Percentiles rank a stretch among this genome's conserved stretches.
These are phyloP conservation scores for Falcunculus frontatus DNA, from an alignment of 2,113 vertebrate species.

Conservation along the genomic window DNA sequence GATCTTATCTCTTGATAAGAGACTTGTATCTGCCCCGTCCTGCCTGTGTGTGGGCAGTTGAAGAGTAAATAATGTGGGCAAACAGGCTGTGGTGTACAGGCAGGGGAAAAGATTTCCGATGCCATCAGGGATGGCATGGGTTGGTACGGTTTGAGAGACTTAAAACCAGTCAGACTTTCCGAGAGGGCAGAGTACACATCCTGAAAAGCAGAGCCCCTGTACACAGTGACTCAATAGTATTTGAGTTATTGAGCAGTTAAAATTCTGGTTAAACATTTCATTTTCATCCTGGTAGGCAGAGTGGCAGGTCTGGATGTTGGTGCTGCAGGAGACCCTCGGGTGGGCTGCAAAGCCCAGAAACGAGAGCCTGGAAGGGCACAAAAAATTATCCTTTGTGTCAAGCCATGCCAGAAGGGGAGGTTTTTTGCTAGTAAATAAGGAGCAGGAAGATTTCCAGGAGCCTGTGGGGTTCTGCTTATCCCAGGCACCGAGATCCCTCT, in stretches of 20 bases:
- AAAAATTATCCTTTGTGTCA: not conserved
- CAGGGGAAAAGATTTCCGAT: not conserved
- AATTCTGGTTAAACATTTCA: not conserved
- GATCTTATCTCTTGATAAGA: slow-evolving; percentile 51
- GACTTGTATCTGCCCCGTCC: not conserved
- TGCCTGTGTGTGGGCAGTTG: not conserved
- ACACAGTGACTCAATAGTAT: not conserved
- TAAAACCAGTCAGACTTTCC: not conserved
- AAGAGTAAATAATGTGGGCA: not conserved
- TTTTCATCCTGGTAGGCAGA: not conserved
- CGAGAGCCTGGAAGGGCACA: not conserved
- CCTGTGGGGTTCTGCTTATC: not conserved
- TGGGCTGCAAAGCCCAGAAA: not conserved
- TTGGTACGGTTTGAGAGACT: not conserved
- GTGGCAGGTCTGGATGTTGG: not conserved
- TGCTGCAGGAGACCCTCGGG: rapidly evolving
- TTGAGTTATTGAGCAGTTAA: not conserved
- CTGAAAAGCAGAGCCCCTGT: not conserved
- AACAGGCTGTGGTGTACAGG: not conserved
- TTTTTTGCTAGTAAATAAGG: not conserved
- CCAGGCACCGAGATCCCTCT: not conserved
- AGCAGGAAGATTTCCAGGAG: not conserved
- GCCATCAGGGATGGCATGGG: rapidly evolving
- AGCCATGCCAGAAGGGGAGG: not conserved
- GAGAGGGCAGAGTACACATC: not conserved